A percentile compares a stretch with the other conserved stretches of the same genome.
These are phyloP conservation scores for Plestiodon gilberti DNA, from an alignment of 2,113 vertebrate species.

Conservation along the genomic window DNA sequence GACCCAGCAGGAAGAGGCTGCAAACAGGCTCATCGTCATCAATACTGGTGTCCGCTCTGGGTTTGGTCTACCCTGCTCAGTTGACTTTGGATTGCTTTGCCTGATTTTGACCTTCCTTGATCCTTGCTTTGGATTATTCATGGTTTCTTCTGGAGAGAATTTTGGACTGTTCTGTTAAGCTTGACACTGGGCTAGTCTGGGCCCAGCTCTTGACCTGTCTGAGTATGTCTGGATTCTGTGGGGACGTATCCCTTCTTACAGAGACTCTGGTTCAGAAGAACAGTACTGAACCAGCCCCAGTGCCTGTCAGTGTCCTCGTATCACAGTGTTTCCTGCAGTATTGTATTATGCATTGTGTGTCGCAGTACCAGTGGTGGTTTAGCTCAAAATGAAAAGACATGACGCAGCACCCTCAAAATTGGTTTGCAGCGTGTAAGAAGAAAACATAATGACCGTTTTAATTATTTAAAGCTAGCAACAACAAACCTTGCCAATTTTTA, in stretches of 20 bases:
- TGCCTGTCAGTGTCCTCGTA: background rate
- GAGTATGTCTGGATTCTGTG: background rate
- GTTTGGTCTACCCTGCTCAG: background rate
- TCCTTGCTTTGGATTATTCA: background rate
- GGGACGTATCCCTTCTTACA: background rate
- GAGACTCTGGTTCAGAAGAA: background rate
- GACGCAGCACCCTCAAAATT: background rate
- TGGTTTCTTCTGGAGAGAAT: background rate
- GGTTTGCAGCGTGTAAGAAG: background rate
- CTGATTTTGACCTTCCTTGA: background rate
- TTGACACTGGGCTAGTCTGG: background rate
- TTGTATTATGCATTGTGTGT: background rate
- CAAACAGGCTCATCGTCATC: background rate
- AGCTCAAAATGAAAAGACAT: background rate
- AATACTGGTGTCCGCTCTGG: background rate
- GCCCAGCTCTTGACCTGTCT: background rate
- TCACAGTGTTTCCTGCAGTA: background rate
- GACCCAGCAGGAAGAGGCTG: background rate
- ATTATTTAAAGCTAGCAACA: background rate
- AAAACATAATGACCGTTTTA: slow-evolving; percentile 25
- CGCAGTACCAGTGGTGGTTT: background rate
- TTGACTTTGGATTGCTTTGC: background rate
- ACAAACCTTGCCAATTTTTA: background rate
- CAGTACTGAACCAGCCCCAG: background rate
- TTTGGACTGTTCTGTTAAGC: background rate